phyloP scores from a whole-genome alignment of 2,888 invertebrate species.

The Cheiracanthium punctorium region DNA sequence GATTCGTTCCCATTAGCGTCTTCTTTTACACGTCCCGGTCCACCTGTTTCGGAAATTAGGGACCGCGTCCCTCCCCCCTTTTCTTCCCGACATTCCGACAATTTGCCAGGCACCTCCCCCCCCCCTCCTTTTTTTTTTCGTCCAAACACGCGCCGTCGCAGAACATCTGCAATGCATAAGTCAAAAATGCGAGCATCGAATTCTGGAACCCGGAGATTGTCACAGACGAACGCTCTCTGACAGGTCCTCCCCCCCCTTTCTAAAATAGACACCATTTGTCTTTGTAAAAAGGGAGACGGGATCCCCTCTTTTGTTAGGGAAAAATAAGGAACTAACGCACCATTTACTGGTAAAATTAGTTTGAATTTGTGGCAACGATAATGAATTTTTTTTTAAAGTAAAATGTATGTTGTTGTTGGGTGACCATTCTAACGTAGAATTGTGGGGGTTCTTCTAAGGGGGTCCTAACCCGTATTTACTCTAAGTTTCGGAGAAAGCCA shows the following conservation, averaged over 20 bases:
- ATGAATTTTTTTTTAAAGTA: no score
- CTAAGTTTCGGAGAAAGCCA: no score
- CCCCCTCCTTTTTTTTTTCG: no score
- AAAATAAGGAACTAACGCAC: no score
- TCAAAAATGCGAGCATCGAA: constrained; percentile 29
- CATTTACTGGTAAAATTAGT: no score
- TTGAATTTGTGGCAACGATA: no score
- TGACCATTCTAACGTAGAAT: no score
- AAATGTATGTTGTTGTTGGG: no score
- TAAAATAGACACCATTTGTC: not conserved
- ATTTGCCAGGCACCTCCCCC: constrained; percentile 65
- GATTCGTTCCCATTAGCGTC: not conserved
- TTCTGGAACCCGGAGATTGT: not conserved
- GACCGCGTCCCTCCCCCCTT: not conserved
- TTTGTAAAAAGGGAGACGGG: not conserved
- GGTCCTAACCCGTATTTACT: no score
- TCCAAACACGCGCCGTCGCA: constrained; percentile 29
- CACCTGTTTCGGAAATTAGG: not conserved
- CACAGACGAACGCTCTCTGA: not conserved
- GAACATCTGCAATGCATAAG: constrained; percentile 51
- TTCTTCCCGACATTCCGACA: constrained; percentile 49
- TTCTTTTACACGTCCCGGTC: not conserved
- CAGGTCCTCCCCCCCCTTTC: no score
- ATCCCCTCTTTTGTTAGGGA: no score
- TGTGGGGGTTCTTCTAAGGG: no score